These are phyloP conservation scores for Capromys pilorides DNA, from an alignment of 2,797 vertebrate species.

Conservation along the genomic window DNA sequence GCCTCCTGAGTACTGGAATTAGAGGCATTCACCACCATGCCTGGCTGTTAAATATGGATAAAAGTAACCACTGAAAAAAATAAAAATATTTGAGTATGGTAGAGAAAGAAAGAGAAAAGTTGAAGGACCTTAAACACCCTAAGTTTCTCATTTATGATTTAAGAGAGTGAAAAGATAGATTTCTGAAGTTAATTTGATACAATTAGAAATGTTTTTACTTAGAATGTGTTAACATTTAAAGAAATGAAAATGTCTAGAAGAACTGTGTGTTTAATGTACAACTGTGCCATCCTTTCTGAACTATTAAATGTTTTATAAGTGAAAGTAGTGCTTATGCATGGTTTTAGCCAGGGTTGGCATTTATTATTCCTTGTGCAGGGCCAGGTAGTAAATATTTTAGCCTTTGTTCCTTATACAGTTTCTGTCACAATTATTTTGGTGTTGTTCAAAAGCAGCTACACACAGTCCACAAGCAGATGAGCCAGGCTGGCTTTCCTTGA, in stretches of 20 bases:
- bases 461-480: background rate
- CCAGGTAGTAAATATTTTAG: background rate
- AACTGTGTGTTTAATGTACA: background rate
- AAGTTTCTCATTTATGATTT: background rate
- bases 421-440: background rate
- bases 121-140: background rate
- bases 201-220: background rate
- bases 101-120: background rate
- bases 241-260: background rate
- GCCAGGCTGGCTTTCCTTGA: background rate
- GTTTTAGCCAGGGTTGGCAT: background rate
- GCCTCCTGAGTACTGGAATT: too few relatives aligned
- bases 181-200: background rate
- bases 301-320: slow-evolving; percentile 28
- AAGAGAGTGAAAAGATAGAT: background rate
- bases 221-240: background rate
- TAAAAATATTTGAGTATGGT: background rate
- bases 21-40: too few relatives aligned
- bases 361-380: background rate
- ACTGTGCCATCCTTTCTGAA: background rate
- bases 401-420: background rate
- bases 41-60: too few relatives aligned
- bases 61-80: too few relatives aligned
- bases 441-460: background rate
- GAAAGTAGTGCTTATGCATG: background rate